phyloP scores from a whole-genome alignment of 1,140 invertebrate genomes.

The Elymnias hypermnestra region DNA sequence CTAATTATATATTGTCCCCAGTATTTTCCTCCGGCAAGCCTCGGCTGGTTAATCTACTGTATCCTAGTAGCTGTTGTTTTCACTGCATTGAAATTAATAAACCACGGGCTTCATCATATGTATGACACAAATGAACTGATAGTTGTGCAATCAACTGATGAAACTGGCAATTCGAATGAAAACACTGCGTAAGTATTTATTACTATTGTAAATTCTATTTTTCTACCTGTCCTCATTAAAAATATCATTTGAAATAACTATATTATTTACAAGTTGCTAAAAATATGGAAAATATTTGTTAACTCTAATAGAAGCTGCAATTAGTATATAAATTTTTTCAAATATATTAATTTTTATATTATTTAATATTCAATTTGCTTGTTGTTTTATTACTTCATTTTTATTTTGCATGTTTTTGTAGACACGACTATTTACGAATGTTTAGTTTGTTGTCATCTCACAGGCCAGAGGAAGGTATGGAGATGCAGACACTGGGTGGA shows the following conservation, averaged over 20 bases:
- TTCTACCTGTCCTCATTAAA: no score
- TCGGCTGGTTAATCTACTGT: constrained; percentile 93
- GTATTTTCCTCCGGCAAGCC: constrained; percentile 90
- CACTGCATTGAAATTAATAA: constrained; percentile 89
- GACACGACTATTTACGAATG: constrained; percentile 20
- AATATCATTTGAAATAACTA: no score
- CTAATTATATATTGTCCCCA: no score
- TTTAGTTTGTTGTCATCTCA: constrained; percentile 35
- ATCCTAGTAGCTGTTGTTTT: constrained; percentile 88
- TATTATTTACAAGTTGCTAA: no score
- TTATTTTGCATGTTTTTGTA: constrained; percentile 12
- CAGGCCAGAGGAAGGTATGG: constrained; percentile 87
- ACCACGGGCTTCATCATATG: constrained; percentile 94
- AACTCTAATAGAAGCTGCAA: no score
- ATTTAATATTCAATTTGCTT: no score
- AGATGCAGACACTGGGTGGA: constrained; percentile 84
- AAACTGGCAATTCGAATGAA: constrained; percentile 42
- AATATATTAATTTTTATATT: no score
- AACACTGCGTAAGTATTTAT: constrained; percentile 47
- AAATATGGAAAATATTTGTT: no score
- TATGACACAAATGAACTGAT: constrained; percentile 96
- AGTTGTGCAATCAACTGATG: constrained; percentile 51
- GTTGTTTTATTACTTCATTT: no score
- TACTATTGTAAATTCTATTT: no score
- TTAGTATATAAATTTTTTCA: no score